phyloP scores from a whole-genome alignment of 2,888 invertebrate genomes.

The Folsomia candida region DNA sequence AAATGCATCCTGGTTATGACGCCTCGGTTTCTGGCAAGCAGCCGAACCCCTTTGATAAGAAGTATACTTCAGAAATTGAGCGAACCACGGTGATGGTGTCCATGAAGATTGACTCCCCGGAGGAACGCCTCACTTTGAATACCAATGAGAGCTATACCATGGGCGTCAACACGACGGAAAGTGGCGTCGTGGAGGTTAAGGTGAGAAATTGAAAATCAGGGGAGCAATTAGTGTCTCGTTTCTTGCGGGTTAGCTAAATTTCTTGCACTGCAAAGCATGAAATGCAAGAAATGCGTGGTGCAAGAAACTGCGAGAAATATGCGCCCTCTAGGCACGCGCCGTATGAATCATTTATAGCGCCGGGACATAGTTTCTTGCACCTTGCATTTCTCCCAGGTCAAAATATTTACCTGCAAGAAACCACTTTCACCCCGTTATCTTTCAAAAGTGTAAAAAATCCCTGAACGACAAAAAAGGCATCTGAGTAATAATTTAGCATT shows the following conservation, averaged over 20 bases:
- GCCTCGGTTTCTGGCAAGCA: conserved; percentile 44
- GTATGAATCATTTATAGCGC: too few species aligned
- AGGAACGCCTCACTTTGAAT: conserved; percentile 45
- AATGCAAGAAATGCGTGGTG: background rate
- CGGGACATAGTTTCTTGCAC: too few species aligned
- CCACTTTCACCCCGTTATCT: too few species aligned
- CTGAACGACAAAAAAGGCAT: too few species aligned
- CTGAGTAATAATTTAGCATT: too few species aligned
- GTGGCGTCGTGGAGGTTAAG: conserved; percentile 51
- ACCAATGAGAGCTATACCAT: conserved; percentile 50
- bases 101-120: conserved; percentile 49
- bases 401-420: too few species aligned
- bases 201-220: conserved; percentile 17
- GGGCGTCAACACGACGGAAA: conserved; percentile 47
- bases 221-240: background rate
- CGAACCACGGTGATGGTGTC: conserved; percentile 50
- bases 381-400: too few species aligned
- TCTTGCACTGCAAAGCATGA: too few species aligned
- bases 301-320: too few species aligned
- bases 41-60: conserved; percentile 50
- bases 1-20: conserved; percentile 50
- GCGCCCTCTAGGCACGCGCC: too few species aligned
- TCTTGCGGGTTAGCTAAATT: too few species aligned
- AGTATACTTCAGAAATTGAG: conserved; percentile 50
- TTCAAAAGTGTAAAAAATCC: too few species aligned